These are phyloP conservation scores for Coelopa frigida DNA, from an alignment of 1,140 invertebrate species.

Conservation along the genomic window DNA sequence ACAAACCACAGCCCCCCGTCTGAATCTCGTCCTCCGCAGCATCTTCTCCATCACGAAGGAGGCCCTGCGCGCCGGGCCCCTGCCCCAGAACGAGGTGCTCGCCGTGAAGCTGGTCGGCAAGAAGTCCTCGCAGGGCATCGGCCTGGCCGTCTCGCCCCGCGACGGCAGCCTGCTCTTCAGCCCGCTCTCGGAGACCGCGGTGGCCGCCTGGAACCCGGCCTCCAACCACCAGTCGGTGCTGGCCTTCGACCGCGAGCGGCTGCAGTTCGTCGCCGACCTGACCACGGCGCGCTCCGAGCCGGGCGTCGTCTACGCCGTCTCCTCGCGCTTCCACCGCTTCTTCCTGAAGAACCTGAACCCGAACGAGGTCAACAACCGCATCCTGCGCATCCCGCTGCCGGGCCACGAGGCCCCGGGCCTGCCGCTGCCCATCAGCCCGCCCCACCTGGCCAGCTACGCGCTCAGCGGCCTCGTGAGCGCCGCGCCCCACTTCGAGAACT, in stretches of 20 bases:
- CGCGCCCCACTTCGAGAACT: constrained; percentile 8
- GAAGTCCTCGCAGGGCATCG: constrained; percentile 74
- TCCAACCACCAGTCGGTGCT: constrained; percentile 58
- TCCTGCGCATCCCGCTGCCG: constrained; percentile 49
- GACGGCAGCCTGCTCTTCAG: constrained; percentile 67
- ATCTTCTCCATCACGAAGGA: constrained; percentile 68
- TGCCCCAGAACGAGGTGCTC: constrained; percentile 58
- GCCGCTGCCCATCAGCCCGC: constrained; percentile 1
- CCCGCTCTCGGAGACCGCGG: constrained; percentile 66
- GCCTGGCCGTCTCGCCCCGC: constrained; percentile 57
- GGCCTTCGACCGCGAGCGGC: constrained; percentile 57
- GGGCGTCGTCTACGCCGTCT: constrained; percentile 60
- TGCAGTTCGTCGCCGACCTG: constrained; percentile 70
- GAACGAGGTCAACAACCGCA: constrained; percentile 55
- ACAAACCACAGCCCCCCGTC: background rate
- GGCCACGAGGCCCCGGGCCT: background rate
- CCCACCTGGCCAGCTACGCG: constrained; percentile 11
- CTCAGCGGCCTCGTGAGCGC: constrained; percentile 5
- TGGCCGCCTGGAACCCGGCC: constrained; percentile 67
- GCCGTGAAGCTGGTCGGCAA: constrained; percentile 67
- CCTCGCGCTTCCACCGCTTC: constrained; percentile 69
- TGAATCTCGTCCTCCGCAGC: constrained; percentile 38
- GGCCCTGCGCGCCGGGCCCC: constrained; percentile 61
- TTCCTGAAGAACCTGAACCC: constrained; percentile 56
- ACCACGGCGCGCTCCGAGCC: constrained; percentile 56